A percentile compares a stretch with the other conserved stretches of the same genome.
These are phyloP conservation scores for Drosophila aff. DNA, from an alignment of 1,140 invertebrate genomes.

Conservation along the genomic window DNA sequence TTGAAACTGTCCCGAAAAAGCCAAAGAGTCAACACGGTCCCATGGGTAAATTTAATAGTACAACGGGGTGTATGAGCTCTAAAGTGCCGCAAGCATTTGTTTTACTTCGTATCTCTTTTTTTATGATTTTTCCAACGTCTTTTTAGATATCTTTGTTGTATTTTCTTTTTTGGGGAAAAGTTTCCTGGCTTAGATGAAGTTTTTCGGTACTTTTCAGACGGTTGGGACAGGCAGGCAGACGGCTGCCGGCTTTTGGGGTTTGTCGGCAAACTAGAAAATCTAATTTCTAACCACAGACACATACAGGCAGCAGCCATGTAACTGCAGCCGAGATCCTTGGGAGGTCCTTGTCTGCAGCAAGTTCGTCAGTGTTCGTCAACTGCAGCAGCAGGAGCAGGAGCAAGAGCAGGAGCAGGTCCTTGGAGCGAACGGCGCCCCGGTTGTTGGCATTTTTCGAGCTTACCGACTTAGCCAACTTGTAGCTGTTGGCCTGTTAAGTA, in stretches of 20 bases:
- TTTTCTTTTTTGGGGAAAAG: constrained; percentile 42
- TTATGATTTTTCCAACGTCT: constrained; percentile 21
- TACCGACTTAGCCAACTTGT: constrained; percentile 67
- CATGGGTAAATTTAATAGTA: constrained; percentile 73
- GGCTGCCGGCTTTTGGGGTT: constrained; percentile 42
- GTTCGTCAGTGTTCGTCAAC: constrained; percentile 74
- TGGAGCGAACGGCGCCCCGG: constrained; percentile 26
- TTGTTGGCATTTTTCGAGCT: constrained; percentile 75
- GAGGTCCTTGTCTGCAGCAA: constrained; percentile 43
- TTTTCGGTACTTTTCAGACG: constrained; percentile 63
- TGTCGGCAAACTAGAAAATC: constrained; percentile 75
- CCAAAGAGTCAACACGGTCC: constrained; percentile 71
- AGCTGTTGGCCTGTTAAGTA: constrained; percentile 62
- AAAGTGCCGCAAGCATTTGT: constrained; percentile 67
- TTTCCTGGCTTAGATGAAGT: constrained; percentile 60
- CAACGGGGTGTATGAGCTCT: constrained; percentile 56
- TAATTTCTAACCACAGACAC: constrained; percentile 71
- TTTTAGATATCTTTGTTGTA: constrained; percentile 9
- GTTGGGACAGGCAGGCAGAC: not conserved
- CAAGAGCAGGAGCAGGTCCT: constrained; percentile 18
- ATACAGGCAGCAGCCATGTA: constrained; percentile 50
- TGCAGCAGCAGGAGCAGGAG: constrained; percentile 18
- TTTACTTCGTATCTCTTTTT: constrained; percentile 59
- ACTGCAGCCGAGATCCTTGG: constrained; percentile 52
- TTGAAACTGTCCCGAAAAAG: constrained; percentile 44